Evolutionary conservation across 2,113 vertebrate species (phyloP), one percentile per base, ranked within the genome.

Genomic region (Polyodon spathula): DNA sequence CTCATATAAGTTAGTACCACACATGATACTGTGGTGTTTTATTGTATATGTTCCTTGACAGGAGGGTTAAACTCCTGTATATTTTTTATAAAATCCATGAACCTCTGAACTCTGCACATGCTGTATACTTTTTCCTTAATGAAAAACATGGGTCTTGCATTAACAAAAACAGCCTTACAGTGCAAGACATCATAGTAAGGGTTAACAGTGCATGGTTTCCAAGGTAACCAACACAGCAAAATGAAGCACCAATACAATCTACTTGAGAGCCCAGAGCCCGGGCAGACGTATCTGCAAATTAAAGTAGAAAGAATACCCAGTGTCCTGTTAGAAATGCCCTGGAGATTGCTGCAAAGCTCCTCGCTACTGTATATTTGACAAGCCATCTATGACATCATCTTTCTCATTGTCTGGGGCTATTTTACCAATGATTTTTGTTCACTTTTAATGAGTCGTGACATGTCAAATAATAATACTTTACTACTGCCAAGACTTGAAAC

Each of bases 181-280:
- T 50, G 5, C 14, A 50, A 50, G 48, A n/a, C 12, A 50, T 50
- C 48, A 6, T 50, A n/a, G 48, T 50, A n/a, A 50, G 48, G 48
- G 48, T 11, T n/a, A 50, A 50, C 48, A 50, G 2, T 10, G 48
- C 15, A n/a, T 12, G 48, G 48, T 50, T 50, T 50, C 48, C 48
- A 12, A n/a, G 15, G 48, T n/a, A 50, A 50, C 48, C 2, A 4
- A 50, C 48, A 50, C 14, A 50, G 48, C 48, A 50, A 50, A 50
- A 50, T 50, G 48, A 50, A 50, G 48, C 8, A 50, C 48, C 48
- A 50, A 50, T 50, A 50, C 12, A 50, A 50, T 50, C 9, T 50
- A 50, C 12, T 50, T 10, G 14, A 50, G 48, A n/a, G 48, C 48
- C 6, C 5, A 50, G 12, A n/a, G 48, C 8, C 12, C 48, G 5